Evolutionary conservation across 2,113 vertebrate genomes (phyloP).

Genomic region (Ginglymostoma cirratum): DNA sequence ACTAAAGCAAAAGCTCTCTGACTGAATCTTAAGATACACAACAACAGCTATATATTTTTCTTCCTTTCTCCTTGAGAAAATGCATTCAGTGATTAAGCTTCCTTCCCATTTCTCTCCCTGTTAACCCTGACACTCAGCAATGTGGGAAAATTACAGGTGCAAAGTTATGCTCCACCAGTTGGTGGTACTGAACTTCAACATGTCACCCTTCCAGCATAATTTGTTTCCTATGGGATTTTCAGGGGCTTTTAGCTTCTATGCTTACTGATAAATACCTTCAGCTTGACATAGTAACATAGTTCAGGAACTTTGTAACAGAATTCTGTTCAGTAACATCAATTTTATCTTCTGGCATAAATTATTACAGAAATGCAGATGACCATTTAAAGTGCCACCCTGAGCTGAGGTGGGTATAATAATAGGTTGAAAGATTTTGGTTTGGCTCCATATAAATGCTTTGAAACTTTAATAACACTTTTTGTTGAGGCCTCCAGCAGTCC

Average conservation of each 20-base stretch:
- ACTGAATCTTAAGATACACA: not conserved
- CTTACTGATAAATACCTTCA: not conserved
- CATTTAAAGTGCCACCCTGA: not conserved
- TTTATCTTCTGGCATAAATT: not conserved
- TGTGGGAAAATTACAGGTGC: not conserved
- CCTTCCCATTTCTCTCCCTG: not conserved
- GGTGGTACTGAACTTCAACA: not conserved
- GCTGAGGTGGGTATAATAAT: not conserved
- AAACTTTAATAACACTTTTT: not conserved
- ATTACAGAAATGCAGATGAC: not conserved
- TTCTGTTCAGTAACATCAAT: not conserved
- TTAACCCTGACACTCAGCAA: not conserved
- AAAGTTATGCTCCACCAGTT: not conserved
- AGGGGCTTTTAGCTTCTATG: not conserved
- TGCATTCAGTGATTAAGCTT: not conserved
- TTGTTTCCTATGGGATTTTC: not conserved
- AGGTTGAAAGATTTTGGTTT: not conserved
- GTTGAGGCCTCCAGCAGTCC: not conserved
- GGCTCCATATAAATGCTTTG: not conserved
- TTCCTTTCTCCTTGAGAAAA: not conserved
- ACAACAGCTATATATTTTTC: not conserved
- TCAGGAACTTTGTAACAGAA: not conserved
- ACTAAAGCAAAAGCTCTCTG: not conserved
- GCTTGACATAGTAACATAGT: not conserved
- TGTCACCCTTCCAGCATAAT: not conserved